A percentile compares a stretch with the other conserved stretches of the same genome.
Evolutionary conservation across 2,888 invertebrate genomes (phyloP).

Genomic region (Gnatocerus cornutus): DNA sequence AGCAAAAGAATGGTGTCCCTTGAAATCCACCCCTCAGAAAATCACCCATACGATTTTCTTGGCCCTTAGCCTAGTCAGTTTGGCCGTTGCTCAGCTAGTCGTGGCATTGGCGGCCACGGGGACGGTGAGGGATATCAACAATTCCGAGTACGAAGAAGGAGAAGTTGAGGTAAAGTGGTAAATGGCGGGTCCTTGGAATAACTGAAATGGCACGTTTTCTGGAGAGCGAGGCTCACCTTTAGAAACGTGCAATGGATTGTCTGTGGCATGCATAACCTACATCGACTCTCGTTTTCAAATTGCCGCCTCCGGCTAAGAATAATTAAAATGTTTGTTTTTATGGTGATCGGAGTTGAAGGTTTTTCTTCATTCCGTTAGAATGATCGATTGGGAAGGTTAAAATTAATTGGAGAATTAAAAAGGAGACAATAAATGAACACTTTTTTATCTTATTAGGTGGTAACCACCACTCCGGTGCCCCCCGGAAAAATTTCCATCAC

Average conservation of each 20-base stretch:
- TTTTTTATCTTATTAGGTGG: too few relatives aligned
- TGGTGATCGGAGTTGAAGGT: constrained; percentile 15
- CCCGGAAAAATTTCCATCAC: constrained; percentile 49
- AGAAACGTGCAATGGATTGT: constrained; percentile 3
- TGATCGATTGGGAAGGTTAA: constrained; percentile 23
- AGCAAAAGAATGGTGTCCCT: constrained; percentile 74
- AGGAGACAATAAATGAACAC: too few relatives aligned
- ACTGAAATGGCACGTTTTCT: constrained; percentile 8
- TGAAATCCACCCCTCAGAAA: constrained; percentile 71
- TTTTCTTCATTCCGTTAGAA: neutral
- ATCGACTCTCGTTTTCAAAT: constrained; percentile 46
- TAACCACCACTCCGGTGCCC: constrained; percentile 27
- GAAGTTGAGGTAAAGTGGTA: constrained; percentile 54
- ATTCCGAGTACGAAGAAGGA: constrained; percentile 53
- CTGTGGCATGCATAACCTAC: constrained; percentile 33
- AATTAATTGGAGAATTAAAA: neutral
- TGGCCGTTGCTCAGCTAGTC: constrained; percentile 77
- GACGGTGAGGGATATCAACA: constrained; percentile 76
- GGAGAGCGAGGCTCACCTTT: constrained; percentile 4
- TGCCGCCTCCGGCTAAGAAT: constrained; percentile 18
- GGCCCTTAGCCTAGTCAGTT: constrained; percentile 76
- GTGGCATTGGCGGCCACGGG: constrained; percentile 76
- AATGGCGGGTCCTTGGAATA: constrained; percentile 32
- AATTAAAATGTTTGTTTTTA: constrained; percentile 35
- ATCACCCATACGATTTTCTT: constrained; percentile 77